These are phyloP conservation scores for Lymantria monacha DNA, from an alignment of 2,888 invertebrate genomes.

Conservation along the genomic window DNA sequence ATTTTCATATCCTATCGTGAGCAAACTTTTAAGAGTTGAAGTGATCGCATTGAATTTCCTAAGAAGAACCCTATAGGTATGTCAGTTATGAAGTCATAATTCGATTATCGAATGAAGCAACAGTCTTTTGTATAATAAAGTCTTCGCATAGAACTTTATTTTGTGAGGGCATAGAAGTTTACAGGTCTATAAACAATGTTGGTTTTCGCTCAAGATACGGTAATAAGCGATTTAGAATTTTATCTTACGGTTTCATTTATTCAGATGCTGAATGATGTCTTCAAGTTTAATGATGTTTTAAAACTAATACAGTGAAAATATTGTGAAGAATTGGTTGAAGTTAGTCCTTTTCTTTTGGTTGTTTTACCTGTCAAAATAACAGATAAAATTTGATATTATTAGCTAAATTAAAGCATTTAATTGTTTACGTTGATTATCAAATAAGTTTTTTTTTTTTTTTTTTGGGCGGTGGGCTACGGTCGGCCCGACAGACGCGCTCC, in stretches of 20 bases:
- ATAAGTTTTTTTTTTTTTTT: too few relatives aligned
- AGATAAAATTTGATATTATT: too few relatives aligned
- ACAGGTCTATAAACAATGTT: conserved; percentile 8
- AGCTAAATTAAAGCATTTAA: too few relatives aligned
- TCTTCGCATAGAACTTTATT: conserved; percentile 4
- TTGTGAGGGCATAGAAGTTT: conserved; percentile 8
- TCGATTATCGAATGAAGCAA: conserved; percentile 24
- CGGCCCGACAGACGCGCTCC: too few relatives aligned
- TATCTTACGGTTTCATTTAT: neutral
- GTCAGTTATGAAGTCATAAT: conserved; percentile 19
- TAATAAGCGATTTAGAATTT: conserved; percentile 7
- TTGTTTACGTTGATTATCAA: too few relatives aligned
- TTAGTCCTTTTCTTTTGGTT: too few relatives aligned
- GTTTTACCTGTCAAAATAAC: too few relatives aligned
- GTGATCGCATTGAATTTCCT: conserved; percentile 14
- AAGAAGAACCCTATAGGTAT: conserved; percentile 14
- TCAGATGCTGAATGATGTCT: neutral
- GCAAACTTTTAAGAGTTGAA: conserved; percentile 13
- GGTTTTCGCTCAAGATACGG: conserved; percentile 2
- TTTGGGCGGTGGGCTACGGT: too few relatives aligned
- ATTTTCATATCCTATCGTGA: conserved; percentile 3
- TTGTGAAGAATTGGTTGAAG: too few relatives aligned
- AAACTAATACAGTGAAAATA: neutral
- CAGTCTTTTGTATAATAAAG: conserved; percentile 22
- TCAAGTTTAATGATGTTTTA: neutral